Evolutionary conservation across 2,797 vertebrate species (phyloP).

Genomic region (Sebastes matsubarae): DNA sequence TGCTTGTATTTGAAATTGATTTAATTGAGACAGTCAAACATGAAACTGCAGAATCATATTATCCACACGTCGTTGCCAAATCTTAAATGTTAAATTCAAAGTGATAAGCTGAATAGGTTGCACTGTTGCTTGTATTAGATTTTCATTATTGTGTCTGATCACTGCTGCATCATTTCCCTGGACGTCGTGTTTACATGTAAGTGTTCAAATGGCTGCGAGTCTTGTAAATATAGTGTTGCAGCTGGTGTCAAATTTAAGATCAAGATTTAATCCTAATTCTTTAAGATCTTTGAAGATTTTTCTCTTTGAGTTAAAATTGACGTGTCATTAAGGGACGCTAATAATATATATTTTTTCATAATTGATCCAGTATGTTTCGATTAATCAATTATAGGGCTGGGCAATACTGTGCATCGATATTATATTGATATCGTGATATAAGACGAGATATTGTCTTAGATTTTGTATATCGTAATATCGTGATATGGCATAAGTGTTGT

Average conservation of each 20-base stretch:
- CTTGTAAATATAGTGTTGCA: neutral
- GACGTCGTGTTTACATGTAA: neutral
- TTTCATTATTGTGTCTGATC: neutral
- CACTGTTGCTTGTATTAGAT: neutral
- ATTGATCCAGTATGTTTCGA: neutral
- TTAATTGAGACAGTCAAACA: constrained; percentile 50
- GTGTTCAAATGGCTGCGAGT: neutral
- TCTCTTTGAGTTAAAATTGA: neutral
- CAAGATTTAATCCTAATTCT: neutral
- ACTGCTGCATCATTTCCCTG: neutral
- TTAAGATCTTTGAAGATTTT: neutral
- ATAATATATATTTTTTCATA: neutral
- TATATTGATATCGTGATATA: too few relatives aligned
- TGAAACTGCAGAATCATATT: constrained; percentile 25
- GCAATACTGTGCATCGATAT: rapidly evolving
- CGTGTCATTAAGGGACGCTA: neutral
- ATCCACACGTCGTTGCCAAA: constrained; percentile 1
- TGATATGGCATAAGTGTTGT: too few relatives aligned
- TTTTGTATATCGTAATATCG: too few relatives aligned
- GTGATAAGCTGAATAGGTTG: constrained; percentile 1
- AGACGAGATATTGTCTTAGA: too few relatives aligned
- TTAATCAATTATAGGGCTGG: neutral
- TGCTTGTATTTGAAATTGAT: constrained; percentile 41
- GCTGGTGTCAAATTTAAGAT: neutral
- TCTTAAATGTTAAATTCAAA: constrained; percentile 20